Evolutionary conservation across 2,797 vertebrate genomes (phyloP).

Genomic region (Takifugu ocellatus): DNA sequence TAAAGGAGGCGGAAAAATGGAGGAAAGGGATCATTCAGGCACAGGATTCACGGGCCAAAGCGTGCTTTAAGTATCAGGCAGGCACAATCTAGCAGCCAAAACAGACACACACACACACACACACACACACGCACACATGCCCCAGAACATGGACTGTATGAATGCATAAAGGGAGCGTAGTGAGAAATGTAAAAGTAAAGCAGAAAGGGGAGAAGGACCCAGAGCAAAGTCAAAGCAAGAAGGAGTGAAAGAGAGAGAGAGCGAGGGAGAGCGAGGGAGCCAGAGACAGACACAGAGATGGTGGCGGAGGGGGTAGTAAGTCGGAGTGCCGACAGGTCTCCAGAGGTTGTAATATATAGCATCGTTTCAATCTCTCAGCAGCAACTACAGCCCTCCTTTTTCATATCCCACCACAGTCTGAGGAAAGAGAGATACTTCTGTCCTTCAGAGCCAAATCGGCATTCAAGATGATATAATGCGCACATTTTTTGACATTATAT

Average conservation of each 20-base stretch:
- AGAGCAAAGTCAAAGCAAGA: slow-evolving; percentile 64
- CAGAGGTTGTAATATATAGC: slow-evolving; percentile 72
- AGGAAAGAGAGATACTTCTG: slow-evolving; percentile 66
- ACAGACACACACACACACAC: slow-evolving; percentile 37
- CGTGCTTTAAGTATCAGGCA: slow-evolving; percentile 52
- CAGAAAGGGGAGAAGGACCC: slow-evolving; percentile 43
- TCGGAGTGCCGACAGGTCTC: slow-evolving; percentile 65
- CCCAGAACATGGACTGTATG: slow-evolving; percentile 52
- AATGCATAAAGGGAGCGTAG: slow-evolving; percentile 49
- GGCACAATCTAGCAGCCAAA: slow-evolving; percentile 55
- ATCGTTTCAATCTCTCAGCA: slow-evolving; percentile 75
- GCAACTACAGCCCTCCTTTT: slow-evolving; percentile 71
- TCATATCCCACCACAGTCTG: slow-evolving; percentile 63
- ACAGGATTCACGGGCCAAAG: slow-evolving; percentile 47
- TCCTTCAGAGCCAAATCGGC: slow-evolving; percentile 70
- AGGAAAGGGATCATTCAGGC: slow-evolving; percentile 47
- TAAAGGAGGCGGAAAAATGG: slow-evolving; percentile 52
- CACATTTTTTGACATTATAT: slow-evolving; percentile 67
- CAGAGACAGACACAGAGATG: slow-evolving; percentile 34
- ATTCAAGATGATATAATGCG: slow-evolving; percentile 73
- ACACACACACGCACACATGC: slow-evolving; percentile 39
- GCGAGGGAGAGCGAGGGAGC: slow-evolving; percentile 5
- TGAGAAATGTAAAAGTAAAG: slow-evolving; percentile 54
- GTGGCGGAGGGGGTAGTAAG: slow-evolving; percentile 31
- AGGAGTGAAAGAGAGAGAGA: slow-evolving; percentile 24